phyloP scores from a whole-genome alignment of 2,113 vertebrate species.

The Plectropomus leopardus region DNA sequence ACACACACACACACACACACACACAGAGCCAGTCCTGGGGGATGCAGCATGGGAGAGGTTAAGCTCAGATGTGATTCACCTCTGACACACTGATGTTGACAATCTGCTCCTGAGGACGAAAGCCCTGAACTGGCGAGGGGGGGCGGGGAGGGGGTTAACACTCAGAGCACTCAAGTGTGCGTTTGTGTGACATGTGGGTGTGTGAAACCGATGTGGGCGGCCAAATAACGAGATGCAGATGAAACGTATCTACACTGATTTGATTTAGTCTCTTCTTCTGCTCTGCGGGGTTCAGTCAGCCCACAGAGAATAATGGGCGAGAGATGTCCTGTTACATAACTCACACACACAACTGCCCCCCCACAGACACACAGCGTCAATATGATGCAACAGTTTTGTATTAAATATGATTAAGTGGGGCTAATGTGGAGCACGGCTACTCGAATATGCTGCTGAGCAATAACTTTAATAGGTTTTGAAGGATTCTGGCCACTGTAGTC shows the following conservation, averaged over 20 bases:
- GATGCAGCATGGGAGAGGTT: slow-evolving; percentile 18
- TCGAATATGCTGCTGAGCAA: slow-evolving; percentile 36
- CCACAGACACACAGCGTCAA: slow-evolving; percentile 28
- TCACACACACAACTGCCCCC: slow-evolving; percentile 12
- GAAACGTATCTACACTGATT: slow-evolving; percentile 66
- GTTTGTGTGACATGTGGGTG: slow-evolving; percentile 5
- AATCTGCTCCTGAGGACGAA: slow-evolving; percentile 44
- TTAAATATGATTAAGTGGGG: slow-evolving; percentile 65
- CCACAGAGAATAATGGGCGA: slow-evolving; percentile 72
- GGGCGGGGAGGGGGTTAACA: no score
- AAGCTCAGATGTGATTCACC: slow-evolving; percentile 66
- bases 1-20: neutral
- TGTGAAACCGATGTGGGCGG: slow-evolving; percentile 22
- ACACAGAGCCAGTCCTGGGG: slow-evolving; percentile 14
- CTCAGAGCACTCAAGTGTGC: neutral
- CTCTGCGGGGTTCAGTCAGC: slow-evolving; percentile 70
- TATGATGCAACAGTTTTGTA: slow-evolving; percentile 69
- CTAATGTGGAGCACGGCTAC: slow-evolving; percentile 54
- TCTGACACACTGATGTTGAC: slow-evolving; percentile 66
- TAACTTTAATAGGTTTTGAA: slow-evolving; percentile 55
- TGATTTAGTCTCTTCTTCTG: slow-evolving; percentile 66
- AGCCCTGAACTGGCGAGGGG: slow-evolving; percentile 11
- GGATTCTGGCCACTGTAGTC: slow-evolving; percentile 47
- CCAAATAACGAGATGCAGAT: slow-evolving; percentile 40
- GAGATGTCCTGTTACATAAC: slow-evolving; percentile 71